Percentiles rank a stretch among this genome's conserved stretches.
phyloP scores from a whole-genome alignment of 1,140 invertebrate species.

The Pogonomyrmex barbatus region DNA sequence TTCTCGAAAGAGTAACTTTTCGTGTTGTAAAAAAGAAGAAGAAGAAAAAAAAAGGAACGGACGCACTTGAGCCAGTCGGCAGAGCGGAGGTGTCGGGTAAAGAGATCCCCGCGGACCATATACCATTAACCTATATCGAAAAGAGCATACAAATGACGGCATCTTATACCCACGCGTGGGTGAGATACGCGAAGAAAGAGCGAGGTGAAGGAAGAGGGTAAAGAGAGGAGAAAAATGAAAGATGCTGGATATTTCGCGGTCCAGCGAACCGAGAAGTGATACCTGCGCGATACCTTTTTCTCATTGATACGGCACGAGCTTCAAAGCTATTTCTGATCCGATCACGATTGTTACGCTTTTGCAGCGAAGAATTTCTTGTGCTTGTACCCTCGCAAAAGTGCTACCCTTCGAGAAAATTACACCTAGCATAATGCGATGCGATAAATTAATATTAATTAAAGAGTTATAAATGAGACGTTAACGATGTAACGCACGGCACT shows the following conservation, averaged over 20 bases:
- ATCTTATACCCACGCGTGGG: not conserved
- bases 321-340: constrained; percentile 1
- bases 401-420: not conserved
- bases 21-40: not conserved
- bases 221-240: not conserved
- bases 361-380: not conserved
- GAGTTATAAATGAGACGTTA: not conserved
- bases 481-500: not conserved
- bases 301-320: not conserved
- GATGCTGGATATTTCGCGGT: constrained; percentile 20
- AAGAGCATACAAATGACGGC: constrained; percentile 1
- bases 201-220: not conserved
- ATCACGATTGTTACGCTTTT: constrained; percentile 25
- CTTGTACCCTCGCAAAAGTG: not conserved
- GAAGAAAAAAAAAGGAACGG: not conserved
- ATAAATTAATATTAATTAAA: not conserved
- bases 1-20: constrained; percentile 5
- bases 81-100: not conserved
- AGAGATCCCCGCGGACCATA: constrained; percentile 6
- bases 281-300: not conserved
- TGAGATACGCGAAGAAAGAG: not conserved
- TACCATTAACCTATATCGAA: constrained; percentile 50
- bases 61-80: not conserved
- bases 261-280: not conserved
- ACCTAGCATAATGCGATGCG: not conserved